A percentile compares a stretch with the other conserved stretches of the same genome.
phyloP scores from a whole-genome alignment of 2,888 invertebrate genomes.

The Coelinius sp. region DNA sequence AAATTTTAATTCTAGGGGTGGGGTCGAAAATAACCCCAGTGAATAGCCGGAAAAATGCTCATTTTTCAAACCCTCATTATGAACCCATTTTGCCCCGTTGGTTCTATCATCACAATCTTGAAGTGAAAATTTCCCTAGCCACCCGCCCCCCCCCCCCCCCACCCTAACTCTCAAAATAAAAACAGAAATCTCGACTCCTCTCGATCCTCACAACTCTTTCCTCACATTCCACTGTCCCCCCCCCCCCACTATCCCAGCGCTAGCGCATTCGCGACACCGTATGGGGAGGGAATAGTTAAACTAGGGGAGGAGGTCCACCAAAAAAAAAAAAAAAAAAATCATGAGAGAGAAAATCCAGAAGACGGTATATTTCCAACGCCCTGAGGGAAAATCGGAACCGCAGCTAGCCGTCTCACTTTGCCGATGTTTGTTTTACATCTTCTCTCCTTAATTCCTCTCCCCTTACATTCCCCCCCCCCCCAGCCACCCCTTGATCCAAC shows the following conservation, averaged over 20 bases:
- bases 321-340: neutral
- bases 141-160: neutral
- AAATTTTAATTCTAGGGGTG: neutral
- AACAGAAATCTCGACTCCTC: neutral
- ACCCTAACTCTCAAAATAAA: neutral
- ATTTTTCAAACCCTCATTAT: neutral
- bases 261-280: constrained; percentile 44
- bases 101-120: too few species aligned
- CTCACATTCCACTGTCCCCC: constrained; percentile 55
- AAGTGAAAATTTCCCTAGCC: neutral
- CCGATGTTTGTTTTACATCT: constrained; percentile 52
- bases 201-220: constrained; percentile 62
- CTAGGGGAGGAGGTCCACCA: constrained; percentile 4
- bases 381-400: constrained; percentile 47
- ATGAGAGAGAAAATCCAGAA: constrained; percentile 35
- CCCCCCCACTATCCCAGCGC: constrained; percentile 23
- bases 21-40: neutral
- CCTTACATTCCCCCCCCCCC: constrained; percentile 41
- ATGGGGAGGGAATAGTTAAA: constrained; percentile 21
- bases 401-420: constrained; percentile 46
- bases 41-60: neutral
- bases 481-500: constrained; percentile 26
- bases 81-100: neutral
- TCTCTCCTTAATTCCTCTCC: constrained; percentile 49
- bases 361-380: constrained; percentile 51